phyloP scores from a whole-genome alignment of 2,113 vertebrate genomes.

The Motacilla alba region DNA sequence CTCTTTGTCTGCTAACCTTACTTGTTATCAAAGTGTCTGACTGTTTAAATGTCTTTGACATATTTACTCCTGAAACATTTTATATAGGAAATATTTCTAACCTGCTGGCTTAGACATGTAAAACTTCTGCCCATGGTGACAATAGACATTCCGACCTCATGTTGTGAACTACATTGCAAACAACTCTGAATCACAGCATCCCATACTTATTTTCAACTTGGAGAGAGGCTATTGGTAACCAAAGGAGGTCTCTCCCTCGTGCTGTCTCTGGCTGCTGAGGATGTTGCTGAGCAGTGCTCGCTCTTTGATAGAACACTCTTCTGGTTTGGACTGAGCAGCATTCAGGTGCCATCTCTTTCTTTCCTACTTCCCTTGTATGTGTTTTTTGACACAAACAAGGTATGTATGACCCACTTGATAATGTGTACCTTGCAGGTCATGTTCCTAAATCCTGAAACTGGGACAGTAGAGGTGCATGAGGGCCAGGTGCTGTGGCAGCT shows the following conservation, averaged over 20 bases:
- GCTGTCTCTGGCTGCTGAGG: not conserved
- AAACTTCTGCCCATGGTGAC: not conserved
- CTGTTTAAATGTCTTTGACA: not conserved
- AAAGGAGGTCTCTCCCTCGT: not conserved
- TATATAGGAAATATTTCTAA: not conserved
- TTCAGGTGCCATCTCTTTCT: not conserved
- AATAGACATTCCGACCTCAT: not conserved
- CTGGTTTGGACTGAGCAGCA: not conserved
- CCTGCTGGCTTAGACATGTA: not conserved
- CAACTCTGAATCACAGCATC: not conserved
- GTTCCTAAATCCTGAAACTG: not conserved
- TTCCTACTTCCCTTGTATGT: not conserved
- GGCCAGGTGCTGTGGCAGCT: not conserved
- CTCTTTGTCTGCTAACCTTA: not conserved
- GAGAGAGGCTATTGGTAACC: not conserved
- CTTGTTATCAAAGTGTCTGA: not conserved
- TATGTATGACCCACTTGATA: not conserved
- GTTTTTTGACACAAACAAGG: not conserved
- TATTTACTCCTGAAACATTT: not conserved
- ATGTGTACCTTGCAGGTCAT: not conserved
- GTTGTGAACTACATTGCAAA: not conserved
- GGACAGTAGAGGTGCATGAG: accelerated
- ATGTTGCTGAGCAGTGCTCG: not conserved
- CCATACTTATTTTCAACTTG: not conserved
- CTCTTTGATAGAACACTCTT: not conserved